Evolutionary conservation across 1,140 invertebrate species (phyloP).

Genomic region (Drosophila nigromelanica): DNA sequence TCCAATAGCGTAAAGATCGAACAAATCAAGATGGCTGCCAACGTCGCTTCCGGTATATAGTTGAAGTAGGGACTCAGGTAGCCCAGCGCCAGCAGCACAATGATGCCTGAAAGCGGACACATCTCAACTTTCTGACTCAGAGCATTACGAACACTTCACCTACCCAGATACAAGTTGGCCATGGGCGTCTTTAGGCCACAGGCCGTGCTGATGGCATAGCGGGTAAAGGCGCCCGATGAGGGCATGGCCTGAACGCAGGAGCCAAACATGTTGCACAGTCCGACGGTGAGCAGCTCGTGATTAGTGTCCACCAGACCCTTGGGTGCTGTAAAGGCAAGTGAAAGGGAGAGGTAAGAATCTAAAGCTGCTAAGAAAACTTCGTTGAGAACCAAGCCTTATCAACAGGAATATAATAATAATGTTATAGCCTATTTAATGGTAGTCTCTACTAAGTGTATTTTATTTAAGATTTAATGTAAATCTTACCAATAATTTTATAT

Average conservation of each 20-base stretch:
- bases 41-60: slow-evolving; percentile 91
- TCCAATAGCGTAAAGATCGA: slow-evolving; percentile 85
- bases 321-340: slow-evolving; percentile 51
- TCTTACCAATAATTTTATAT: no score
- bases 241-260: slow-evolving; percentile 91
- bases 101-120: slow-evolving; percentile 81
- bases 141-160: neutral
- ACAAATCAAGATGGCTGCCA: slow-evolving; percentile 90
- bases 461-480: no score
- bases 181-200: slow-evolving; percentile 90
- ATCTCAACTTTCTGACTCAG: neutral
- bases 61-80: slow-evolving; percentile 93
- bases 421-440: no score
- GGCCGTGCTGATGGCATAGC: slow-evolving; percentile 90
- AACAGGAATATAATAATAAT: no score
- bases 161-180: slow-evolving; percentile 88
- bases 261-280: slow-evolving; percentile 90
- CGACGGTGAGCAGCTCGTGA: slow-evolving; percentile 90
- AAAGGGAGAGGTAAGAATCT: no score
- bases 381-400: no score
- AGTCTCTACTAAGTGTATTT: no score
- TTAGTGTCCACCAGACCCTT: slow-evolving; percentile 87
- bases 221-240: slow-evolving; percentile 90
- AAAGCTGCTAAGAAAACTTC: no score
- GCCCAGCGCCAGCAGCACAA: slow-evolving; percentile 86